Base-by-base conservation (phyloP, 2,113 vertebrate genomes). In the Mormyrus lacerda region DNA sequence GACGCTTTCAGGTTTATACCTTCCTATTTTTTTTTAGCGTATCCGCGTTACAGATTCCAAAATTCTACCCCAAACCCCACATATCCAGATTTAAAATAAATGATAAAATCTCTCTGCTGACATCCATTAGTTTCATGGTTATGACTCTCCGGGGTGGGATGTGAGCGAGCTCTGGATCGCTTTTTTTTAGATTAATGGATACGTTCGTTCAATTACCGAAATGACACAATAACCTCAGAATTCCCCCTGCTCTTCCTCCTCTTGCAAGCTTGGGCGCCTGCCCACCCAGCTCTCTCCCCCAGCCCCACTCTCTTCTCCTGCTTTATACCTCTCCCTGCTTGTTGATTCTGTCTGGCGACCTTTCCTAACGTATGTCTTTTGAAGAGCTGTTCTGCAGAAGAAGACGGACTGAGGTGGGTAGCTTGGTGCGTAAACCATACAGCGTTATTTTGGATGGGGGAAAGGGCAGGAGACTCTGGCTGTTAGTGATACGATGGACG, bases 21-120 rank as follows among this genome's bases (percentile, higher is more conserved):
- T 58, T 42, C 39, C n/a, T 35, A 2, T 76, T 76, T 76, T 39
- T 53, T 27, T 87, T 87, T 35, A 7, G 11, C 11, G 27, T 35
- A 27, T 87, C 50, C 27, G 0, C 35, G 50, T 87, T 53, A 39
- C 85, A 1, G 55, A 35, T 44, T 45, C 51, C 55, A 87, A 61
- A 61, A 44, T 58, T 87, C 65, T 45, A 65, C 87, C 87, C 39
- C 31, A 61, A 65, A 61, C 85, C 50, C n/a, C 55, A 87, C 61
- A 65, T 45, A 87, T 65, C 35, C 87, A 87, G 39, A 87, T 65
- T 53, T 87, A 87, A 61, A 87, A 87, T 65, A 44, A 87, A 87
- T 87, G 50, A 87, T 87, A 55, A 87, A 87, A 65, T 44, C 27
- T 31, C 55, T 35, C 58, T 3, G 7, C 53, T 61, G 55, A 58